These are phyloP conservation scores for Pseudorhombus dupliciocellatus DNA, from an alignment of 2,113 vertebrate genomes.

Conservation along the genomic window DNA sequence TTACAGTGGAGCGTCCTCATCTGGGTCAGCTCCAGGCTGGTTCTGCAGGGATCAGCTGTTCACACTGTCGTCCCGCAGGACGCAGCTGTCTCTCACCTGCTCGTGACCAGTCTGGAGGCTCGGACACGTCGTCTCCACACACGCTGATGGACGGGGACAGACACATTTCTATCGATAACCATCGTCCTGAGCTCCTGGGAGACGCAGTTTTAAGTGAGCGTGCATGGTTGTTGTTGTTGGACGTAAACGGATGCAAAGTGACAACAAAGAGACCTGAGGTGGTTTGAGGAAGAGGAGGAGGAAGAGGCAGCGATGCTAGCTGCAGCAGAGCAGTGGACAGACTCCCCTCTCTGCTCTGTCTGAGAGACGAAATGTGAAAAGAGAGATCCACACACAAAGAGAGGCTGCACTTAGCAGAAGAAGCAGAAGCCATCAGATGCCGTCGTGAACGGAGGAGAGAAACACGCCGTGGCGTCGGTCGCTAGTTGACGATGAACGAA, in stretches of 20 bases:
- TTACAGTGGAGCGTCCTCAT: conserved; percentile 67
- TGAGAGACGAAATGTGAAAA: no score
- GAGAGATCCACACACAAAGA: no score
- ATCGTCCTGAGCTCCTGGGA: neutral
- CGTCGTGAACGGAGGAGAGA: no score
- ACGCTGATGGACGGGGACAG: neutral
- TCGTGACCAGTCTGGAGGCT: conserved; percentile 31
- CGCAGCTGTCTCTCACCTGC: conserved; percentile 80
- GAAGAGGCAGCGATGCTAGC: no score
- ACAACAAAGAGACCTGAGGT: neutral
- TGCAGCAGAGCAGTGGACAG: no score
- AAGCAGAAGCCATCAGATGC: no score
- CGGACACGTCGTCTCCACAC: conserved; percentile 6
- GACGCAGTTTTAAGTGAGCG: neutral
- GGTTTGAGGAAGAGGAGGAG: no score
- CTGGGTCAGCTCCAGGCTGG: conserved; percentile 66
- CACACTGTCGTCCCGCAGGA: conserved; percentile 33
- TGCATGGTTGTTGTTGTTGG: neutral
- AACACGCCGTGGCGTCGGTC: no score
- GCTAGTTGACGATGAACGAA: neutral
- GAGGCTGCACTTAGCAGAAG: no score
- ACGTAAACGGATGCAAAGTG: neutral
- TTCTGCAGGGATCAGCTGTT: conserved; percentile 71
- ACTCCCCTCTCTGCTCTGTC: no score
- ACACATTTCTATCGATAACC: neutral